Conservation (phyloP, 2,797 vertebrate species). For the Mormyrus hasselquistii region DNA sequence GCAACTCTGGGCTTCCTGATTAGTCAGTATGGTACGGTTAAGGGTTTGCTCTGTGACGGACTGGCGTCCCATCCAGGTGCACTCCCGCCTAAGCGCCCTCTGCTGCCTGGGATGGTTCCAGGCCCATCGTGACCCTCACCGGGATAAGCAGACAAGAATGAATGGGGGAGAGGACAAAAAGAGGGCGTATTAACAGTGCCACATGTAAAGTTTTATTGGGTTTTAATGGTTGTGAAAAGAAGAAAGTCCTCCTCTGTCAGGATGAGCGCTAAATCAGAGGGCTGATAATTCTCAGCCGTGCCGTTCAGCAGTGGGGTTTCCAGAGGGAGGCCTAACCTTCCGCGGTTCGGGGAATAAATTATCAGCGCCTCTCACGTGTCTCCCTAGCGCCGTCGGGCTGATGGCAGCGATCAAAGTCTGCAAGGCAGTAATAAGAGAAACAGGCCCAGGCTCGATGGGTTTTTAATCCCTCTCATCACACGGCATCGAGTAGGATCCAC, state of each 20-base stretch:
- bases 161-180: background rate
- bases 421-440: slow-evolving; percentile 28
- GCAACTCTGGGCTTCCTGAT: background rate
- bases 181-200: background rate
- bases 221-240: slow-evolving; percentile 13
- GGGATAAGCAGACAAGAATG: background rate
- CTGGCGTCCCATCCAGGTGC: background rate
- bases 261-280: slow-evolving; percentile 32
- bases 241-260: slow-evolving; percentile 17
- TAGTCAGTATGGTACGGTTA: background rate
- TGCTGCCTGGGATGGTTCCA: background rate
- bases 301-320: background rate
- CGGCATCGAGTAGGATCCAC: slow-evolving; percentile 40
- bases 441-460: slow-evolving; percentile 49
- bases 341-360: slow-evolving; percentile 40
- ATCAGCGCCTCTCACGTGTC: slow-evolving; percentile 45
- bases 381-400: slow-evolving; percentile 32
- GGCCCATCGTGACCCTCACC: background rate
- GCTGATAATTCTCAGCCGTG: slow-evolving; percentile 27
- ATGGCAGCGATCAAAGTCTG: slow-evolving; percentile 49
- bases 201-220: slow-evolving; percentile 11
- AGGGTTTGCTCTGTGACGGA: background rate
- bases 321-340: slow-evolving; percentile 37
- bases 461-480: slow-evolving; percentile 45
- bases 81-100: no score